Conservation (phyloP, 2,888 invertebrate species). For the Ochlodes sylvanus region DNA sequence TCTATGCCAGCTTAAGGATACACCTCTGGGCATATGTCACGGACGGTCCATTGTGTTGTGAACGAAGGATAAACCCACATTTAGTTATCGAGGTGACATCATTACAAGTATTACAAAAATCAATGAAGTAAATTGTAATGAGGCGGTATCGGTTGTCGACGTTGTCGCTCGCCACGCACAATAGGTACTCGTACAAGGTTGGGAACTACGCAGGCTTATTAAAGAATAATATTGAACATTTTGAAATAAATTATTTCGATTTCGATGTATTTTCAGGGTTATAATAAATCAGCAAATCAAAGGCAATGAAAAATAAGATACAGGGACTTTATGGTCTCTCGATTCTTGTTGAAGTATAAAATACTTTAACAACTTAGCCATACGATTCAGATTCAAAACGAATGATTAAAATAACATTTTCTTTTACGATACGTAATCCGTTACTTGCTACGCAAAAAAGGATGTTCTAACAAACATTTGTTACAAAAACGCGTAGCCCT, state of each 20-base stretch:
- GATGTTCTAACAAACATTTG: conserved; percentile 3
- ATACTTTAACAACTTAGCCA: no score
- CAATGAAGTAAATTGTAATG: conserved; percentile 37
- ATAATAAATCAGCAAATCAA: no score
- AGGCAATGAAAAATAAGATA: no score
- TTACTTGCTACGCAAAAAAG: conserved; percentile 2
- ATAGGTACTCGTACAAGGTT: conserved; percentile 12
- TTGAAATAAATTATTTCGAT: background rate
- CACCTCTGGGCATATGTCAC: conserved; percentile 30
- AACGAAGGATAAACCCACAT: conserved; percentile 32
- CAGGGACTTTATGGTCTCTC: no score
- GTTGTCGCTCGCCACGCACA: conserved; percentile 28
- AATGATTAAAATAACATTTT: no score
- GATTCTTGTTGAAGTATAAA: no score
- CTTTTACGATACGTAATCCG: background rate
- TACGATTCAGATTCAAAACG: no score
- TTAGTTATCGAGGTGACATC: conserved; percentile 34
- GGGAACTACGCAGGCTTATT: conserved; percentile 2
- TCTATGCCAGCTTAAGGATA: conserved; percentile 30
- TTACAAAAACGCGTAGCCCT: conserved; percentile 7
- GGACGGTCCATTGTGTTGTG: conserved; percentile 33
- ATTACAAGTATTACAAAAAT: conserved; percentile 27
- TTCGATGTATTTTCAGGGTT: no score
- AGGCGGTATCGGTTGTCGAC: conserved; percentile 31
- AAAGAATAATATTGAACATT: background rate